phyloP scores from a whole-genome alignment of 1,140 invertebrate genomes.

The Nasonia longicornis region DNA sequence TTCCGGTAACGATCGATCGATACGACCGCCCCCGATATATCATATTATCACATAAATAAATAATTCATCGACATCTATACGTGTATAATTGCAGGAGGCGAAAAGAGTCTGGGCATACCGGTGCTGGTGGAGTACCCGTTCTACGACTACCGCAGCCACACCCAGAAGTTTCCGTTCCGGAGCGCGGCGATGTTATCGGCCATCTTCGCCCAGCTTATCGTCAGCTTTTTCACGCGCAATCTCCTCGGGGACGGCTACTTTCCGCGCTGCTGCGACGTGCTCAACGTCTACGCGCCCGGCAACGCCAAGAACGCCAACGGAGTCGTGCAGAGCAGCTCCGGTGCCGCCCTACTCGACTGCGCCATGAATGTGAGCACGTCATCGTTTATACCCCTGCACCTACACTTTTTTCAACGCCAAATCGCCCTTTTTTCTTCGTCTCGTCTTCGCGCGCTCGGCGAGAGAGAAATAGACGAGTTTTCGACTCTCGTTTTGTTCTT shows the following conservation, averaged over 20 bases:
- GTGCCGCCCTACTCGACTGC: slow-evolving; percentile 65
- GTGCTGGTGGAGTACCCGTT: slow-evolving; percentile 75
- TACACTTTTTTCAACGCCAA: neutral
- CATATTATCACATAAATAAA: neutral
- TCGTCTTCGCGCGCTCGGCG: neutral
- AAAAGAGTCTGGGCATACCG: slow-evolving; percentile 74
- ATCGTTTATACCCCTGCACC: neutral
- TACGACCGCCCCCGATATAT: too few species aligned
- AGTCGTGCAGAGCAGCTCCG: slow-evolving; percentile 65
- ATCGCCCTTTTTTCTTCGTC: neutral
- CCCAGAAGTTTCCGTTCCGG: slow-evolving; percentile 74
- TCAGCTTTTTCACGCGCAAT: slow-evolving; percentile 71
- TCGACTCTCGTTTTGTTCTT: too few species aligned
- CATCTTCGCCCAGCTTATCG: slow-evolving; percentile 70
- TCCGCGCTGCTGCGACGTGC: slow-evolving; percentile 64
- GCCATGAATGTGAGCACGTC: slow-evolving; percentile 54
- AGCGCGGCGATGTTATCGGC: slow-evolving; percentile 74
- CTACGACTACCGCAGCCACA: slow-evolving; percentile 69
- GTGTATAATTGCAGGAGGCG: slow-evolving; percentile 70
- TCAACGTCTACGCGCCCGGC: slow-evolving; percentile 64
- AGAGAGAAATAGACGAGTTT: too few species aligned
- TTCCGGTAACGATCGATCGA: slow-evolving; percentile 66
- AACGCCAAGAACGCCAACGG: slow-evolving; percentile 62
- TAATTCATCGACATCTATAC: neutral
- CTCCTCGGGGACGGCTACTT: slow-evolving; percentile 72